phyloP scores from a whole-genome alignment of 2,888 invertebrate genomes.

The Hipparchia sbordonii region DNA sequence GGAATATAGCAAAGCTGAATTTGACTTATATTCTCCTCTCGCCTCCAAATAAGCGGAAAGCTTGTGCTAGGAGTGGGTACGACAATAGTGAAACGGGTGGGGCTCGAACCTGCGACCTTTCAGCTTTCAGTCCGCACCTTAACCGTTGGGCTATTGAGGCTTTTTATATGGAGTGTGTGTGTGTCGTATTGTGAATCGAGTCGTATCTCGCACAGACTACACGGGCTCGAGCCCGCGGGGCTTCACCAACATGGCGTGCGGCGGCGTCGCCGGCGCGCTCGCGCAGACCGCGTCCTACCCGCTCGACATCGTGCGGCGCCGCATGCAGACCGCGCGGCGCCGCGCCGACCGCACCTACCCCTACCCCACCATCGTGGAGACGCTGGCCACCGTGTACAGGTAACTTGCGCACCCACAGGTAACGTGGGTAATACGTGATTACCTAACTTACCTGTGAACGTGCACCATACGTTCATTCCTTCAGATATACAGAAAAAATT shows the following conservation, averaged over 20 bases:
- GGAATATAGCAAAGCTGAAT: no score
- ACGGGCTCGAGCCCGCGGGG: conserved; percentile 64
- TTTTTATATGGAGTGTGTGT: no score
- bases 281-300: conserved; percentile 99
- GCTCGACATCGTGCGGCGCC: conserved; percentile 91
- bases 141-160: no score
- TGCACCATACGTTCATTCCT: background rate
- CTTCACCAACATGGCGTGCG: conserved; percentile 89
- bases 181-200: no score
- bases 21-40: no score
- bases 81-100: no score
- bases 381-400: conserved; percentile 87
- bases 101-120: no score
- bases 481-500: no score
- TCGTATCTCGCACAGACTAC: conserved; percentile 26
- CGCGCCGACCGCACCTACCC: conserved; percentile 70
- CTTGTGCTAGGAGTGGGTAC: no score
- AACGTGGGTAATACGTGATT: background rate
- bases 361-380: conserved; percentile 85
- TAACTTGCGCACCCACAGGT: conserved; percentile 59
- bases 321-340: conserved; percentile 84
- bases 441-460: background rate
- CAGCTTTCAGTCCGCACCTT: no score
- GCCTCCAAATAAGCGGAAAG: no score
- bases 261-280: conserved; percentile 95